phyloP scores from a whole-genome alignment of 1,140 invertebrate genomes.

The Drosophila sturtevanti region DNA sequence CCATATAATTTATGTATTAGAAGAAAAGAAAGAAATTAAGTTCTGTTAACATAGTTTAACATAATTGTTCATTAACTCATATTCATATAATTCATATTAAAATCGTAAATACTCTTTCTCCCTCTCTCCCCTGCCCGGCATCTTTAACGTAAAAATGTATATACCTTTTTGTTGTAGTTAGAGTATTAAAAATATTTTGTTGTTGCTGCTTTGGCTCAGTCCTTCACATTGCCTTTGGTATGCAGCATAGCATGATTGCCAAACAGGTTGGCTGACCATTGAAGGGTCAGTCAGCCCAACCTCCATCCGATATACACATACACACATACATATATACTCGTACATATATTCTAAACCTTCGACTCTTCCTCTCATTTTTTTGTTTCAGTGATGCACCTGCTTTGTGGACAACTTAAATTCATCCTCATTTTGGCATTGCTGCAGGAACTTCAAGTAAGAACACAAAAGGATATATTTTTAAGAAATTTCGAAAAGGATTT shows the following conservation, averaged over 20 bases:
- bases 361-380: background rate
- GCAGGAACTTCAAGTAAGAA: slow-evolving; percentile 33
- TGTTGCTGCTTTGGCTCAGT: slow-evolving; percentile 43
- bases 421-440: slow-evolving; percentile 41
- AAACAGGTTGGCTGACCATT: slow-evolving; percentile 53
- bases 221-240: slow-evolving; percentile 47
- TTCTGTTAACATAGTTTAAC: no score
- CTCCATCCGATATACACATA: background rate
- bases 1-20: no score
- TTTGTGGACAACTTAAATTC: slow-evolving; percentile 35
- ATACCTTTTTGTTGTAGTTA: background rate
- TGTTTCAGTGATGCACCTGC: slow-evolving; percentile 45
- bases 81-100: no score
- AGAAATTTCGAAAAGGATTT: slow-evolving; percentile 42
- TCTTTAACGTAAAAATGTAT: background rate
- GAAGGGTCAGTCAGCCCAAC: background rate
- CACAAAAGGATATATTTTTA: slow-evolving; percentile 22
- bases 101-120: no score
- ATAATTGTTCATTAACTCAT: no score
- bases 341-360: background rate
- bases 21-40: no score
- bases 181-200: slow-evolving; percentile 14
- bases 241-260: slow-evolving; percentile 32
- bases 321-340: slow-evolving; percentile 23
- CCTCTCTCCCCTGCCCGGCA: no score